Evolutionary conservation across 2,113 vertebrate species (phyloP).

Genomic region (Tympanuchus pallidicinctus): DNA sequence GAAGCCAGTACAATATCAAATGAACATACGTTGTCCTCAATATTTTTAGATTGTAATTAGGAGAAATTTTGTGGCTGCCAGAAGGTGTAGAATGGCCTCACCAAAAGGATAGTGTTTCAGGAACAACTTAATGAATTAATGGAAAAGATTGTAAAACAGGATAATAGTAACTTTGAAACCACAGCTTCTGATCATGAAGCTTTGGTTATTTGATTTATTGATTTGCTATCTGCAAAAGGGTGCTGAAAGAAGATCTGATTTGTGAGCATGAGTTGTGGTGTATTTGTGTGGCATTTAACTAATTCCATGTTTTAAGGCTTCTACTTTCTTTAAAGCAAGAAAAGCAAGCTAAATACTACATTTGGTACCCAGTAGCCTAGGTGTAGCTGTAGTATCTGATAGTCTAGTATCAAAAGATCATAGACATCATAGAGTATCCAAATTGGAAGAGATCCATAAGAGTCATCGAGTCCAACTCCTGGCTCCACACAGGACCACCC

Average conservation of each 20-base stretch:
- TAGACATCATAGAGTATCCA: no score
- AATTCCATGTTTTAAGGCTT: not conserved
- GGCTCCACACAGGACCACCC: no score
- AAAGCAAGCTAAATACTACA: not conserved
- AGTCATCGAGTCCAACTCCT: no score
- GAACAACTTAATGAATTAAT: conserved; percentile 20
- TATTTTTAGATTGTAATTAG: conserved; percentile 29
- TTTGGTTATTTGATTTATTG: not conserved
- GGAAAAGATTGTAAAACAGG: not conserved
- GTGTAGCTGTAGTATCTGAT: not conserved
- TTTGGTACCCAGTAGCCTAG: not conserved
- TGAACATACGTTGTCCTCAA: not conserved
- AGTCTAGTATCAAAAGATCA: not conserved
- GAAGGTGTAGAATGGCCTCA: conserved; percentile 7
- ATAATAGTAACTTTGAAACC: not conserved
- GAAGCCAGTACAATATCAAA: conserved; percentile 12
- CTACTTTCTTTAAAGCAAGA: not conserved
- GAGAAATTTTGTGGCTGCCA: not conserved
- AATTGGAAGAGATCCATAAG: no score
- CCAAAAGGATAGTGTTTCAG: conserved; percentile 7
- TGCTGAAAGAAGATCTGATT: not conserved
- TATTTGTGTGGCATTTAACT: not conserved
- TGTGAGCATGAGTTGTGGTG: not conserved
- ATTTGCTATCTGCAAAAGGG: not conserved
- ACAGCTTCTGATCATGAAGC: not conserved